Base-by-base conservation (phyloP, 1,140 invertebrate genomes). In the Ceratina australensis region DNA sequence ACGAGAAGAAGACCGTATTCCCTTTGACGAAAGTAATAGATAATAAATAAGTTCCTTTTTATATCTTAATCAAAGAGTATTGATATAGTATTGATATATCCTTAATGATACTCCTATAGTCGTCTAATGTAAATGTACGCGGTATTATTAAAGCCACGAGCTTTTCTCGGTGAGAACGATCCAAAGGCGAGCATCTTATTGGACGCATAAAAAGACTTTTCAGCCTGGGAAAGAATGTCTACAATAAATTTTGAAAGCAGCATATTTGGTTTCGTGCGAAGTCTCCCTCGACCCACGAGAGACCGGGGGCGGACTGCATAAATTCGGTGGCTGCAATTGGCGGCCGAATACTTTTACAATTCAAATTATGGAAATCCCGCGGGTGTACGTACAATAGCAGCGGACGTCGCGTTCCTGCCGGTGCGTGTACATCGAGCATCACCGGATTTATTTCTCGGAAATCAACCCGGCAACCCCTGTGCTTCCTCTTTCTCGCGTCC, bases 301-400 rank as follows among this genome's bases (percentile, higher is more conserved):
- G 61, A 78, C 78, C 78, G 85, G 54, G 76, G 76, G 80, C 57
- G 82, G 81, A 74, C 83, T 83, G 84, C 82, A 87, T 87, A 87
- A 87, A 87, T 87, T 87, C 83, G 82, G 81, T 65, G 82, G 83
- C 83, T 89, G 85, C 87, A 89, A 88, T 89, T 89, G 86, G 87
- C 87, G 84, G 78, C 75, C 77, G 87, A 88, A 89, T 89, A 89
- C 87, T 89, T 88, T 89, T 88, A 89, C 88, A 88, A 89, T 89
- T 87, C 88, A 89, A 89, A 89, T 89, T 89, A 89, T 89, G 87
- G 87, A 89, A 89, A 89, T 89, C 87, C 86, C 82, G 60, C 60
- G 82, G 87, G 87, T 83, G 80, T 79, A 75, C 80, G 76, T 78
- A 78, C 57, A 66, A 82, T n/a, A 54, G 52, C 52, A 20, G 77